Percentiles rank a stretch among this genome's conserved stretches.
Conservation (phyloP, 1,140 invertebrate species). For the Maconellicoccus hirsutus region DNA sequence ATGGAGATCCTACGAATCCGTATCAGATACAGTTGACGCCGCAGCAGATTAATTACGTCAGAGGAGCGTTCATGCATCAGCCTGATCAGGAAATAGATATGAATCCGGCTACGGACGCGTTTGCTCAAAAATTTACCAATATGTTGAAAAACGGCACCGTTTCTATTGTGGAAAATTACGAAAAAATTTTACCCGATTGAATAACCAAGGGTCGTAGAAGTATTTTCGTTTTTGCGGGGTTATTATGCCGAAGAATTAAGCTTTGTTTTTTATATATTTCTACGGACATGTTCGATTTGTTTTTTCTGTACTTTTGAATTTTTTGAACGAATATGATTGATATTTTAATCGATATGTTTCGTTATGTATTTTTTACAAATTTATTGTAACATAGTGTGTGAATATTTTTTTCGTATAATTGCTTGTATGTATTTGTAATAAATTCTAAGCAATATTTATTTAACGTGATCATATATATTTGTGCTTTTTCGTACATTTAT, state of each 20-base stretch:
- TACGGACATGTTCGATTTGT: too few species aligned
- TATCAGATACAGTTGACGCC: not conserved
- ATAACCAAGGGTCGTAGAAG: too few species aligned
- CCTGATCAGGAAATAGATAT: not conserved
- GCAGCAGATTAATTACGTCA: not conserved
- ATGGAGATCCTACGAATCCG: not conserved
- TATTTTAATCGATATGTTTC: too few species aligned
- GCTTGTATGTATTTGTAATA: not conserved
- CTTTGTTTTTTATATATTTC: too few species aligned
- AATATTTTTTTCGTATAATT: not conserved
- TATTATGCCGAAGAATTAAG: too few species aligned
- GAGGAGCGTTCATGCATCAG: not conserved
- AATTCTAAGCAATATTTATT: not conserved
- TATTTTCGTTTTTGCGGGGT: too few species aligned
- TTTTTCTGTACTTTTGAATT: too few species aligned
- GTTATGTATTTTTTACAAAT: not conserved
- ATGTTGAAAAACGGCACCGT: not conserved
- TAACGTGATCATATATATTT: too few species aligned
- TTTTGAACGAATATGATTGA: too few species aligned
- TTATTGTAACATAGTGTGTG: not conserved
- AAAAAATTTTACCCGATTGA: conserved; percentile 15
- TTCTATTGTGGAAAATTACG: conserved; percentile 12
- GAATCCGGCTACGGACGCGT: not conserved
- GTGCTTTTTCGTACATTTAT: too few species aligned
- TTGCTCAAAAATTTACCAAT: not conserved